Conservation (phyloP, 2,888 invertebrate genomes). For the Oligia fasciuncula region DNA sequence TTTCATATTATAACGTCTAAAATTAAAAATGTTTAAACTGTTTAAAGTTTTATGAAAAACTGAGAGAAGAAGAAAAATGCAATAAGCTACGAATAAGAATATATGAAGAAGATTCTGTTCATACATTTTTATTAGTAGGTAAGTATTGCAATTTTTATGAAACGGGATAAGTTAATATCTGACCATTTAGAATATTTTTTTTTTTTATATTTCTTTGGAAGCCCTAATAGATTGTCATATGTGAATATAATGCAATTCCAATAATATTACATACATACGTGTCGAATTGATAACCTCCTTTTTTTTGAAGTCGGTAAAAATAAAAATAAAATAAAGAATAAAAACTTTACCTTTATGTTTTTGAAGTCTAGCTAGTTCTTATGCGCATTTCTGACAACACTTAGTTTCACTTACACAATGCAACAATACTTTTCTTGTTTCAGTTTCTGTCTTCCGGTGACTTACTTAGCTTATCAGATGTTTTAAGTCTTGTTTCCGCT, state of each 20-base stretch:
- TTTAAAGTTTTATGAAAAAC: not conserved
- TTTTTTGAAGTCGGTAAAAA: too few species aligned
- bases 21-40: not conserved
- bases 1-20: not conserved
- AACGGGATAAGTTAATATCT: not conserved
- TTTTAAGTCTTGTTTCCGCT: constrained; percentile 34
- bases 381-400: not conserved
- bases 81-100: not conserved
- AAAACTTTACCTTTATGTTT: too few species aligned
- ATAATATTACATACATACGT: too few species aligned
- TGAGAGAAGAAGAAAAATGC: not conserved
- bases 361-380: not conserved
- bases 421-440: constrained; percentile 12
- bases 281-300: too few species aligned
- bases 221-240: too few species aligned
- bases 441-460: constrained; percentile 12
- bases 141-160: not conserved
- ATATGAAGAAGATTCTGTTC: too few species aligned
- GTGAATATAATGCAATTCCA: too few species aligned
- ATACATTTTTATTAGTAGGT: not conserved
- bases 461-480: constrained; percentile 31
- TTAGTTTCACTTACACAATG: not conserved
- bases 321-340: too few species aligned
- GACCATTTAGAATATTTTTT: too few species aligned
- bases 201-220: too few species aligned